Evolutionary conservation across 2,113 vertebrate genomes (phyloP).

Genomic region (Etia nguti): DNA sequence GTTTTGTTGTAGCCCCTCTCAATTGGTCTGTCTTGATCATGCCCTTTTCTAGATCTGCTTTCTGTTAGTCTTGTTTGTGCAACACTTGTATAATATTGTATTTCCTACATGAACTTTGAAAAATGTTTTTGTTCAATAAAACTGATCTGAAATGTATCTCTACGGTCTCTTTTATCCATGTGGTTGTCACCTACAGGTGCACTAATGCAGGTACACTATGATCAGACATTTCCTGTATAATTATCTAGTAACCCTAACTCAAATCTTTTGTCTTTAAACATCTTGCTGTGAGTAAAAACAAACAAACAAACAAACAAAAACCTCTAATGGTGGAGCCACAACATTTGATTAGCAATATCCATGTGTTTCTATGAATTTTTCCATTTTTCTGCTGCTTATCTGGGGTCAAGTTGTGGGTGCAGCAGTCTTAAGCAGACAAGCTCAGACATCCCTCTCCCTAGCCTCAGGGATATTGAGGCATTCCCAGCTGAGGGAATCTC

Average conservation of each 20-base stretch:
- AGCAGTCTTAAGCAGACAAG: background rate
- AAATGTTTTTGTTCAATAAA: constrained; percentile 67
- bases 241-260: background rate
- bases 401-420: background rate
- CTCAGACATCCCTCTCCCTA: background rate
- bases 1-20: background rate
- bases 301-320: too few relatives aligned
- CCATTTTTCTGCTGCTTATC: background rate
- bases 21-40: background rate
- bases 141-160: constrained; percentile 12
- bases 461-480: background rate
- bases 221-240: background rate
- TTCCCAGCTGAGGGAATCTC: background rate
- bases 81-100: constrained; percentile 60
- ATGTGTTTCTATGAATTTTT: background rate
- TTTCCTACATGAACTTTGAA: constrained; percentile 66
- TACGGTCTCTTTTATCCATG: background rate
- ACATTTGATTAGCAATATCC: background rate
- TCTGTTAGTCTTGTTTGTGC: constrained; percentile 50
- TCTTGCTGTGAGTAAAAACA: background rate
- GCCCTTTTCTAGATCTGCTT: constrained; percentile 28
- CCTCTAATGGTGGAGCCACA: background rate
- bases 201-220: background rate
- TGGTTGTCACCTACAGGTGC: background rate
- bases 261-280: background rate